phyloP scores from a whole-genome alignment of 2,888 invertebrate genomes.

The Scrobipalpa costella region DNA sequence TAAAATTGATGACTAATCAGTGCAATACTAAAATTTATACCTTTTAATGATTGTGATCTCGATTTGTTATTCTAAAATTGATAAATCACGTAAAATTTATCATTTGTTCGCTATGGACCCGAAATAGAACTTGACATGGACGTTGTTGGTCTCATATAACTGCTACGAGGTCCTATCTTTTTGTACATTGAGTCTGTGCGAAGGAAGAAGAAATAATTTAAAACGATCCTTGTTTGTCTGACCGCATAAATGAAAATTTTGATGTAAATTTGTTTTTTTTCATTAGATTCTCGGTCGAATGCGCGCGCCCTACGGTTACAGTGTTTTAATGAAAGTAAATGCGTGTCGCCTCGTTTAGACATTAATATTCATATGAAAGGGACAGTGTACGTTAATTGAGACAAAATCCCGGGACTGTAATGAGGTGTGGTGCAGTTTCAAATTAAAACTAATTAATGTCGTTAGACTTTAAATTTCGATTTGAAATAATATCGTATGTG shows the following conservation, averaged over 20 bases:
- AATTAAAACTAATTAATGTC: constrained; percentile 42
- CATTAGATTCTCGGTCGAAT: background rate
- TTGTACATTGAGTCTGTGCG: background rate
- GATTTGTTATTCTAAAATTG: no score
- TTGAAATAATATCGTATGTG: background rate
- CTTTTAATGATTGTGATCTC: no score
- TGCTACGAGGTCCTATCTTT: no score
- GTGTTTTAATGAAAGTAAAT: constrained; percentile 23
- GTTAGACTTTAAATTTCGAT: background rate
- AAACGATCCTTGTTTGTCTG: constrained; percentile 22
- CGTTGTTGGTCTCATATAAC: no score
- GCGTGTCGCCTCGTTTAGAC: constrained; percentile 13
- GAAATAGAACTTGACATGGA: no score
- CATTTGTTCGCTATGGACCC: no score
- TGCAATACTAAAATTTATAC: no score
- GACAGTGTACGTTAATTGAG: constrained; percentile 53
- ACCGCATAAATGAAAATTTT: constrained; percentile 31
- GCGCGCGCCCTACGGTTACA: constrained; percentile 3
- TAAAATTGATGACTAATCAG: no score
- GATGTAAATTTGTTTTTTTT: constrained; percentile 30
- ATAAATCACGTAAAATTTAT: no score
- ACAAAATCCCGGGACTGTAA: constrained; percentile 45
- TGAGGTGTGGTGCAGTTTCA: constrained; percentile 36
- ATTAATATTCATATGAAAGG: constrained; percentile 30
- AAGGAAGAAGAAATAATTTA: constrained; percentile 14